Conservation (phyloP, 2,888 invertebrate species). For the Eupithecia dodoneata region DNA sequence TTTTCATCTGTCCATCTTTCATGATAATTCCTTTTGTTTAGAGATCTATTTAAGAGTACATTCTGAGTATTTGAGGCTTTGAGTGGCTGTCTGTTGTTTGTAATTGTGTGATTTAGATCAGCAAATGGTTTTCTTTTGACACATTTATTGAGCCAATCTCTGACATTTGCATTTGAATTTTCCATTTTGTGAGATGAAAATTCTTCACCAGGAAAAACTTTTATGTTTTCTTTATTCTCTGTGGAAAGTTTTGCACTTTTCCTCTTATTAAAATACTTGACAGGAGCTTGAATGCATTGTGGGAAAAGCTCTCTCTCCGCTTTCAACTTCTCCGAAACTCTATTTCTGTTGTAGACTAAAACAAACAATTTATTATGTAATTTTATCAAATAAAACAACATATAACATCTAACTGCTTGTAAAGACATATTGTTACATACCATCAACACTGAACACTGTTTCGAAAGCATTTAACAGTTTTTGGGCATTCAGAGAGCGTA, state of each 20-base stretch:
- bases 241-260: slow-evolving; percentile 54
- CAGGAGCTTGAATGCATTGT: slow-evolving; percentile 73
- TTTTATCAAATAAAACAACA: neutral
- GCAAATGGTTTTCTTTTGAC: slow-evolving; percentile 64
- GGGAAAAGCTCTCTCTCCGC: slow-evolving; percentile 75
- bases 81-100: slow-evolving; percentile 26
- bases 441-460: slow-evolving; percentile 65
- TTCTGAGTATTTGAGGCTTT: slow-evolving; percentile 36
- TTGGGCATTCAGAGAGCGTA: slow-evolving; percentile 56
- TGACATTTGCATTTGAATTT: slow-evolving; percentile 60
- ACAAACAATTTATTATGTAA: slow-evolving; percentile 31
- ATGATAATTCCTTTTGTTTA: slow-evolving; percentile 47
- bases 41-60: slow-evolving; percentile 21
- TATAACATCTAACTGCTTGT: neutral
- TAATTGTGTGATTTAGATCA: slow-evolving; percentile 58
- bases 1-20: slow-evolving; percentile 44
- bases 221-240: slow-evolving; percentile 60
- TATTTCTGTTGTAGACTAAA: slow-evolving; percentile 64
- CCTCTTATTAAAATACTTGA: slow-evolving; percentile 72
- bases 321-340: slow-evolving; percentile 68
- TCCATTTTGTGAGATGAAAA: slow-evolving; percentile 60
- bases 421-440: slow-evolving; percentile 48
- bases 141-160: slow-evolving; percentile 69
- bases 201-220: slow-evolving; percentile 62
- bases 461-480: slow-evolving; percentile 60